These are phyloP conservation scores for Melanogrammus aeglefinus DNA, from an alignment of 2,797 vertebrate species.

Conservation along the genomic window DNA sequence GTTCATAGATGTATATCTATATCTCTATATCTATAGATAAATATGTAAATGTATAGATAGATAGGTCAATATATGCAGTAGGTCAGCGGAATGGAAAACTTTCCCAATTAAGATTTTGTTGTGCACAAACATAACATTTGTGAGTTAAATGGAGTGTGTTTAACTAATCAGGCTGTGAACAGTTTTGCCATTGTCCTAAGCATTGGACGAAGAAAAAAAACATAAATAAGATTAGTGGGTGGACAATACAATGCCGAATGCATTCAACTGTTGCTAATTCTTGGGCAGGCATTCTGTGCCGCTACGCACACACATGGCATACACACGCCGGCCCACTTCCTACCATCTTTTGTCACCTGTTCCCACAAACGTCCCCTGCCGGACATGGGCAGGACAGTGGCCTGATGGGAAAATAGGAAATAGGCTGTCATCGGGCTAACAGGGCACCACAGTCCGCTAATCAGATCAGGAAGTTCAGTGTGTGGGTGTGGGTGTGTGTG, in stretches of 20 bases:
- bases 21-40: not conserved
- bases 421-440: conserved; percentile 70
- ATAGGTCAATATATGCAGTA: too few relatives aligned
- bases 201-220: not conserved
- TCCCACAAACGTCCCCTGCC: conserved; percentile 47
- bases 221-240: conserved; percentile 8
- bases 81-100: not conserved
- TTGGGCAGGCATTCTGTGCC: conserved; percentile 4
- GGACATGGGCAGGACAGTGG: conserved; percentile 47
- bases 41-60: not conserved
- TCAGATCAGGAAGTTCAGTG: conserved; percentile 74
- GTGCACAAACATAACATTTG: conserved; percentile 3
- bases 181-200: conserved; percentile 5
- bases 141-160: conserved; percentile 20
- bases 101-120: not conserved
- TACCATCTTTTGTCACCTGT: conserved; percentile 66
- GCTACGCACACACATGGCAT: not conserved
- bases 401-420: conserved; percentile 76
- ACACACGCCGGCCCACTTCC: conserved; percentile 52
- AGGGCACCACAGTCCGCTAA: conserved; percentile 68
- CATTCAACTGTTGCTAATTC: conserved; percentile 28
- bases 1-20: not conserved
- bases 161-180: conserved; percentile 4
- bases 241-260: conserved; percentile 15
- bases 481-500: conserved; percentile 33